Percentiles rank a stretch among this genome's conserved stretches.
These are phyloP conservation scores for Drepanosiphum platanoidis DNA, from an alignment of 2,888 invertebrate species.

Conservation along the genomic window DNA sequence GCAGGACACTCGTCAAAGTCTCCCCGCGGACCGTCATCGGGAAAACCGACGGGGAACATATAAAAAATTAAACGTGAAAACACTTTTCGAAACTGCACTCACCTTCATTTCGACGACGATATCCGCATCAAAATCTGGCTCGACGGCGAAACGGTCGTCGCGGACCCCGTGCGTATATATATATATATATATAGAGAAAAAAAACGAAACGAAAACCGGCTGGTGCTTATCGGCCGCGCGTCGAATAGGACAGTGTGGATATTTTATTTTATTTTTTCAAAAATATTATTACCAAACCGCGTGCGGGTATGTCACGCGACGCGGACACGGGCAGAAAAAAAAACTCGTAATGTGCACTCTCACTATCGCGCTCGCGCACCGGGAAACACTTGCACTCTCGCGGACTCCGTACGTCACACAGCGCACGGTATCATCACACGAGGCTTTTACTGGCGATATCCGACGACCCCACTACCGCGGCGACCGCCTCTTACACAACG, in stretches of 20 bases:
- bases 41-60: too few species aligned
- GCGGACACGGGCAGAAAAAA: background rate
- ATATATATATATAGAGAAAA: too few species aligned
- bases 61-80: too few species aligned
- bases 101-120: slow-evolving; percentile 35
- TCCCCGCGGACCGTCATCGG: too few species aligned
- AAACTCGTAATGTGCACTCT: slow-evolving; percentile 19
- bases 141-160: background rate
- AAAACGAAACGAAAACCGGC: too few species aligned
- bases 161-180: background rate
- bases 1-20: too few species aligned
- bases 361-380: background rate
- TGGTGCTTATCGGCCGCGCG: too few species aligned
- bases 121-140: background rate
- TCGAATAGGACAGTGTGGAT: too few species aligned
- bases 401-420: slow-evolving; percentile 45
- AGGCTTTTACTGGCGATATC: slow-evolving; percentile 49
- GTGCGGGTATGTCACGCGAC: too few species aligned
- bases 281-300: too few species aligned
- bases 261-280: too few species aligned
- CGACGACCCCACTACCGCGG: slow-evolving; percentile 5
- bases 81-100: too few species aligned
- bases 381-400: slow-evolving; percentile 57
- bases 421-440: slow-evolving; percentile 27
- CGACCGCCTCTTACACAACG: slow-evolving; percentile 30